Base-by-base conservation (phyloP, 2,888 invertebrate genomes). In the Papilio protenor region DNA sequence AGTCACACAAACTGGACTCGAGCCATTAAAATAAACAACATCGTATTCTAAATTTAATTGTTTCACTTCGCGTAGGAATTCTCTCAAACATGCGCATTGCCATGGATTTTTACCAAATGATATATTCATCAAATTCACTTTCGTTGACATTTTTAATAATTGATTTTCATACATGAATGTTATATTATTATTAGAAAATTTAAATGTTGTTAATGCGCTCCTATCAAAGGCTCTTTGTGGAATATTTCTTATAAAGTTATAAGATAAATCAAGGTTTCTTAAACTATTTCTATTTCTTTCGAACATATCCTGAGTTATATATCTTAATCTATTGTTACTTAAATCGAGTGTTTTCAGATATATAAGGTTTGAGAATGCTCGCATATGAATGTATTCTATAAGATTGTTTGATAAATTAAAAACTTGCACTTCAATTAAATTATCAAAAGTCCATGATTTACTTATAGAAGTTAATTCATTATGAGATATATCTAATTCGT, bases 1-100 rank as follows among this genome's bases (percentile, higher is more conserved):
- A 10, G 87, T 86, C 0, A 88, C 90, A 83, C 92, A 92, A 6
- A 90, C 89, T 45, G 85, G 84, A 0, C 84, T 78, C 18, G 79
- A 79, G 1, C 92, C 92, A 70, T 87, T 84, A 73, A 86, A 90
- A 78, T 86, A 87, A 0, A 77, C 73, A 59, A 57, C 79, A 27
- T 89, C 90, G 77, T 92, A 92, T 33, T 82, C 81, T 55, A 92
- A 85, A 5, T 83, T 82, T 12, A 85, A 49, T 23, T 61, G 61
- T 70, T 83, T 82, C 45, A 82, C 78, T 71, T 82, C 81, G 14
- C 75, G 77, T 27, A 83, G 14, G 6, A 82, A 70, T 3, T 82
- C 81, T 33, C 69, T 79, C 2, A 83, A 74, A 55, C 82, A 82
- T 4, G 81, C 76, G 66, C 83, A 83, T 55, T 82, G 81, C 83